Conservation (phyloP, 2,113 vertebrate genomes). For the Pangasianodon hypophthalmus region DNA sequence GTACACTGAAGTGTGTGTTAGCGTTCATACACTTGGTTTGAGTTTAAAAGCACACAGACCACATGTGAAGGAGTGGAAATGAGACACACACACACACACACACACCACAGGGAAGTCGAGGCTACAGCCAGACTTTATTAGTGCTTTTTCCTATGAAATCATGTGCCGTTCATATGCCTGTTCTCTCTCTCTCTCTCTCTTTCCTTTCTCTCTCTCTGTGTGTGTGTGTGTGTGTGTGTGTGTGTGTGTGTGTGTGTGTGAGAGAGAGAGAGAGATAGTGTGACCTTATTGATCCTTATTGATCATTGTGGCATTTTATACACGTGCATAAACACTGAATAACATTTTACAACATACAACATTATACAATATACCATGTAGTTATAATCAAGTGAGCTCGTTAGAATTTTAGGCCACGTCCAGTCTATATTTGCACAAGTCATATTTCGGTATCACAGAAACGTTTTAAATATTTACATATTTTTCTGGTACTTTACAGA, state of each 20-base stretch:
- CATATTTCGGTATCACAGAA: background rate
- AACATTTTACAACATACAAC: background rate
- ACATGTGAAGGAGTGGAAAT: background rate
- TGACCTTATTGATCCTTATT: background rate
- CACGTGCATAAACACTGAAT: background rate
- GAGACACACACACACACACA: background rate
- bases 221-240: background rate
- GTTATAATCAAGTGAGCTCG: background rate
- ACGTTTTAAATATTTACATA: background rate
- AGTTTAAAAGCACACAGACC: background rate
- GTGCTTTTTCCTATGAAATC: background rate
- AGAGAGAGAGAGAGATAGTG: background rate
- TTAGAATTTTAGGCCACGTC: constrained; percentile 6
- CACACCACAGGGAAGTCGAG: background rate
- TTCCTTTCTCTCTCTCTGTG: no score
- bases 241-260: background rate
- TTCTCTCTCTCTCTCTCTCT: no score
- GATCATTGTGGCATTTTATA: background rate
- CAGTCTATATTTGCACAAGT: background rate
- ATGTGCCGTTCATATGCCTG: background rate
- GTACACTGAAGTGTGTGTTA: background rate
- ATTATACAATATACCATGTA: background rate
- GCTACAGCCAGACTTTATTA: background rate
- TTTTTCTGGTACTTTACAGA: background rate
- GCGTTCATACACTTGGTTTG: background rate